Percentiles rank a stretch among this genome's conserved stretches.
Conservation (phyloP, 2,888 invertebrate species). For the Cerceris rybyensis region DNA sequence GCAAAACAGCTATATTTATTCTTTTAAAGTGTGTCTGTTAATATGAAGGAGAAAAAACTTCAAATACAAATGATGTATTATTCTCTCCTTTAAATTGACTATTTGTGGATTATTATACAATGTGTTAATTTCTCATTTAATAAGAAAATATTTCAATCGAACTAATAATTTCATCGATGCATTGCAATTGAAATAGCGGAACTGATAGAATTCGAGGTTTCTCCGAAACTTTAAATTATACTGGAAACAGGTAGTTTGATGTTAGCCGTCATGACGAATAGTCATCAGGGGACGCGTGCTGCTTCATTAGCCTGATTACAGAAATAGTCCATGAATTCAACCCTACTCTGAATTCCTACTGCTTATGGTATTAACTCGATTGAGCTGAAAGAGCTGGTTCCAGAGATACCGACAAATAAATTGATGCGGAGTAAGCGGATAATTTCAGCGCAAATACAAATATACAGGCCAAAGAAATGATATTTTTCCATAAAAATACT, state of each 20-base stretch:
- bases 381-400: background rate
- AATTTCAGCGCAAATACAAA: too few relatives aligned
- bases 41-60: too few relatives aligned
- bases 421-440: background rate
- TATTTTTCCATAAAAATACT: too few relatives aligned
- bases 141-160: too few relatives aligned
- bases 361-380: conserved; percentile 1
- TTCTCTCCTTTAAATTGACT: too few relatives aligned
- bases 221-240: background rate
- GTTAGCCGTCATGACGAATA: background rate
- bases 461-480: too few relatives aligned
- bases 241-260: background rate
- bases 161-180: background rate
- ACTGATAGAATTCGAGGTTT: background rate
- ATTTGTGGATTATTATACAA: too few relatives aligned
- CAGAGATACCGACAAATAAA: background rate
- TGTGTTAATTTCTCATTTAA: too few relatives aligned
- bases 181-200: background rate
- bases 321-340: background rate
- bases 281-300: background rate
- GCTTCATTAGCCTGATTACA: conserved; percentile 3
- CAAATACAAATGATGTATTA: too few relatives aligned
- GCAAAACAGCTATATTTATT: too few relatives aligned
- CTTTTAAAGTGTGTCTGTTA: too few relatives aligned
- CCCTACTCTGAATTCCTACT: background rate